Conservation (phyloP, 2,113 vertebrate species). For the Daboia siamensis region DNA sequence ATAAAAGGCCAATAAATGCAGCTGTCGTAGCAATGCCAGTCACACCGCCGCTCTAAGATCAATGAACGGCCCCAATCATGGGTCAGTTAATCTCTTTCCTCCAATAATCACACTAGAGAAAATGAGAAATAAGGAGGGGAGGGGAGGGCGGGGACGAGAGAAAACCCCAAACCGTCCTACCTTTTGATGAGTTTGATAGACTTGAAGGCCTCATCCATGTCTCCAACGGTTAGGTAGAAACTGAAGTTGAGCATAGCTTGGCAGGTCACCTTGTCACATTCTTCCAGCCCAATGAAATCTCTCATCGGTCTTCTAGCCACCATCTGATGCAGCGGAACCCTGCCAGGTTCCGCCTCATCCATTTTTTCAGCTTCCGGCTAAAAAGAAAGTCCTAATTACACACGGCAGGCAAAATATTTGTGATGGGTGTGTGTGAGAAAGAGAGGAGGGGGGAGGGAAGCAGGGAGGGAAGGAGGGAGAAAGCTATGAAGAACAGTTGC, state of each 20-base stretch:
- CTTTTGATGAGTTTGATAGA: conserved; percentile 97
- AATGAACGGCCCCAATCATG: background rate
- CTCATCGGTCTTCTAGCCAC: conserved; percentile 80
- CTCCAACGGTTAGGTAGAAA: conserved; percentile 86
- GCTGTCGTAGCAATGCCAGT: background rate
- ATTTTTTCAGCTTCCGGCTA: conserved; percentile 75
- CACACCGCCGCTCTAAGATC: background rate
- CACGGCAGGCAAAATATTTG: background rate
- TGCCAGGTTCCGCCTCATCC: conserved; percentile 35
- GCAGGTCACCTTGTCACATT: conserved; percentile 83
- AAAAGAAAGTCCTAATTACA: conserved; percentile 24
- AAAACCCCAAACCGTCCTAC: conserved; percentile 58
- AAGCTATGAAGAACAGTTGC: no score
- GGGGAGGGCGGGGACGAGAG: background rate
- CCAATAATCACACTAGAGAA: background rate
- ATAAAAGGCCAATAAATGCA: background rate
- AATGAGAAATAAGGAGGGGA: background rate
- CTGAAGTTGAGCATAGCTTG: conserved; percentile 96
- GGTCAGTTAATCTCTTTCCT: background rate
- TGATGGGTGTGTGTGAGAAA: background rate
- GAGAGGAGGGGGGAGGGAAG: background rate
- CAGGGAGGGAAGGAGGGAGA: no score
- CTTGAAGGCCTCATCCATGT: conserved; percentile 96
- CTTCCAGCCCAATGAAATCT: conserved; percentile 88
- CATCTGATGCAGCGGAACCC: conserved; percentile 68